phyloP scores from a whole-genome alignment of 64 coral and sea anemone species.

The Acropora tenuis region DNA sequence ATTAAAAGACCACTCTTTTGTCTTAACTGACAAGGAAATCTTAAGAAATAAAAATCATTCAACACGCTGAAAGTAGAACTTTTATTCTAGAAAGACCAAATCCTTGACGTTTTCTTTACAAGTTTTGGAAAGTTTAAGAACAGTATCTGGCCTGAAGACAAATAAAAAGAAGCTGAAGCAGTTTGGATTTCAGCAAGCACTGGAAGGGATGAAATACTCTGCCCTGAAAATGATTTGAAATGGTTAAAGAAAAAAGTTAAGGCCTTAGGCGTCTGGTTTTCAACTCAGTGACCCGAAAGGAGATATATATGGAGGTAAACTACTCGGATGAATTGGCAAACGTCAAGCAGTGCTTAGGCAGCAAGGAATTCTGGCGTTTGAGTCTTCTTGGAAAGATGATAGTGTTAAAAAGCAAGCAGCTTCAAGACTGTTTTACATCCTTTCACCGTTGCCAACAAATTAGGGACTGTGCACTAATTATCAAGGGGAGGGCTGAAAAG shows the following conservation, averaged over 20 bases:
- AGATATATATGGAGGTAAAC: neutral
- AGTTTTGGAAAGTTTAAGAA: too few relatives aligned
- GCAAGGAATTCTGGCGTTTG: neutral
- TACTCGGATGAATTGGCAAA: constrained; percentile 32
- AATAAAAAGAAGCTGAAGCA: neutral
- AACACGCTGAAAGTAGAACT: too few relatives aligned
- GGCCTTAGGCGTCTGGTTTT: neutral
- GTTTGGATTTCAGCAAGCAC: constrained; percentile 13
- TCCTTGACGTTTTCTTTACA: too few relatives aligned
- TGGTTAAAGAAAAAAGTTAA: neutral
- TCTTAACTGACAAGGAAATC: too few relatives aligned
- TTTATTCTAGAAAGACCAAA: too few relatives aligned
- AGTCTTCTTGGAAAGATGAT: constrained; percentile 22
- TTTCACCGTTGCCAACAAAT: constrained; percentile 17
- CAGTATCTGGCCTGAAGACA: too few relatives aligned
- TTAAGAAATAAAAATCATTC: too few relatives aligned
- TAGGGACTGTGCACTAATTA: too few relatives aligned
- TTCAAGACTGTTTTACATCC: constrained; percentile 19
- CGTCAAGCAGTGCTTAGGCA: constrained; percentile 11
- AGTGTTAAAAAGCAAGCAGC: constrained; percentile 3
- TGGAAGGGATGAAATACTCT: constrained; percentile 10
- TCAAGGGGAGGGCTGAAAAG: too few relatives aligned
- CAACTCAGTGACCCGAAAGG: neutral
- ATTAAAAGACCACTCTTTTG: too few relatives aligned
- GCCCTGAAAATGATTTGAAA: constrained; percentile 3